Percentiles rank a stretch among this genome's conserved stretches.
Conservation (phyloP, 2,113 vertebrate species). For the Tragelaphus scriptus region DNA sequence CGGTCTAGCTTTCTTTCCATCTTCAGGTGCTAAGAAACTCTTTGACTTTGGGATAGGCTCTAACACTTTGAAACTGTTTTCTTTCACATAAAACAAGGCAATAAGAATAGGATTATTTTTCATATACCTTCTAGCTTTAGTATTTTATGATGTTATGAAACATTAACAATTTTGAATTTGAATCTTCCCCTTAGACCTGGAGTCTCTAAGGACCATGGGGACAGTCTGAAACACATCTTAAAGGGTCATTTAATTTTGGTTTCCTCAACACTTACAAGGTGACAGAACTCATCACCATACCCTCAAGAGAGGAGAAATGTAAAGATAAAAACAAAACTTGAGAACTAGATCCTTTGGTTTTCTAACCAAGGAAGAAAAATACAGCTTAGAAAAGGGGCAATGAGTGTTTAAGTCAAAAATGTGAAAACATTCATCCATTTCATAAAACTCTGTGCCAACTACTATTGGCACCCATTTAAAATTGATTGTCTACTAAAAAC, state of each 20-base stretch:
- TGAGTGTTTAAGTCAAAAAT: background rate
- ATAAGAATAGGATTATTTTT: background rate
- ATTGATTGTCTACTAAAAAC: conserved; percentile 30
- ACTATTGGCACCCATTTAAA: conserved; percentile 35
- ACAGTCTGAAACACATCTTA: background rate
- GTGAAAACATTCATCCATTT: background rate
- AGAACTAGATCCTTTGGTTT: background rate
- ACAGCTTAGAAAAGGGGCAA: background rate
- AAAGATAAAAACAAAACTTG: background rate
- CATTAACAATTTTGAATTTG: background rate
- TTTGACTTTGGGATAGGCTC: background rate
- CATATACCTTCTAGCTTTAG: background rate
- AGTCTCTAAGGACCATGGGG: background rate
- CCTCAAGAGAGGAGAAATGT: background rate
- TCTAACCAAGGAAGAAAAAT: background rate
- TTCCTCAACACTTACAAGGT: background rate
- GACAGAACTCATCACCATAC: background rate
- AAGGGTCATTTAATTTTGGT: background rate
- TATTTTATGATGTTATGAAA: background rate
- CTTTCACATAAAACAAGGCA: background rate
- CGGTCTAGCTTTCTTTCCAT: background rate
- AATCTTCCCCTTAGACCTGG: background rate
- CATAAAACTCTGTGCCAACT: conserved; percentile 8
- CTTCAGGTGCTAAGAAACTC: background rate
- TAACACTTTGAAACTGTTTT: background rate